A percentile compares a stretch with the other conserved stretches of the same genome.
Conservation (phyloP, 2,888 invertebrate genomes). For the Lepidochitona cinerea region DNA sequence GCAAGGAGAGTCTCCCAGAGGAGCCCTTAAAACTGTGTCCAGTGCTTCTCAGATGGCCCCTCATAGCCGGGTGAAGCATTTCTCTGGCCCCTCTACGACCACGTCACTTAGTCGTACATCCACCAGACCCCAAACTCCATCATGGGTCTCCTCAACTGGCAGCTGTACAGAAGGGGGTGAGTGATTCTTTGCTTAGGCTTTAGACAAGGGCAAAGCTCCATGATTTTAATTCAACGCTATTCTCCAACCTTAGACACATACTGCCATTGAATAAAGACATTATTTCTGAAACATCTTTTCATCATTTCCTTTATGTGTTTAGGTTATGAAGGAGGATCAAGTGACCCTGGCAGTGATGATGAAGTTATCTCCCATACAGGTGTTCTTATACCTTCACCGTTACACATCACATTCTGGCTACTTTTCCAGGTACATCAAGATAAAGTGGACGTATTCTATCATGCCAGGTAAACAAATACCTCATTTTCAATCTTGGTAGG, state of each 20-base stretch:
- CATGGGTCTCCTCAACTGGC: constrained; percentile 54
- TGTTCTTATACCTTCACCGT: constrained; percentile 68
- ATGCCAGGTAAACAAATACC: constrained; percentile 73
- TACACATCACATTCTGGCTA: constrained; percentile 81
- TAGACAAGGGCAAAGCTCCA: no score
- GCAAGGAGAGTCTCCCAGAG: background rate
- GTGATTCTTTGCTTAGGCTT: no score
- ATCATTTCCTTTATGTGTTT: background rate
- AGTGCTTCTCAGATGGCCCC: background rate
- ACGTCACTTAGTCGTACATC: constrained; percentile 49
- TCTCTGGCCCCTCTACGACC: constrained; percentile 56
- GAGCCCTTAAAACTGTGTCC: background rate
- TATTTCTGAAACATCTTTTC: background rate
- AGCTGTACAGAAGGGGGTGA: constrained; percentile 53
- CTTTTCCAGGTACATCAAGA: constrained; percentile 77
- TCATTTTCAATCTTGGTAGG: background rate
- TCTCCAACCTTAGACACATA: no score
- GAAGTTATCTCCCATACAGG: constrained; percentile 66
- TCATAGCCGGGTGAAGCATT: constrained; percentile 44
- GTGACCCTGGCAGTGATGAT: constrained; percentile 76
- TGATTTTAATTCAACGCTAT: no score
- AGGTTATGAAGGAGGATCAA: constrained; percentile 78
- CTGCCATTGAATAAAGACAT: background rate
- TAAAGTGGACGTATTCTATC: constrained; percentile 79
- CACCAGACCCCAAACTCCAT: constrained; percentile 56